These are phyloP conservation scores for Mormyrus lacerda DNA, from an alignment of 2,113 vertebrate species.

Conservation along the genomic window DNA sequence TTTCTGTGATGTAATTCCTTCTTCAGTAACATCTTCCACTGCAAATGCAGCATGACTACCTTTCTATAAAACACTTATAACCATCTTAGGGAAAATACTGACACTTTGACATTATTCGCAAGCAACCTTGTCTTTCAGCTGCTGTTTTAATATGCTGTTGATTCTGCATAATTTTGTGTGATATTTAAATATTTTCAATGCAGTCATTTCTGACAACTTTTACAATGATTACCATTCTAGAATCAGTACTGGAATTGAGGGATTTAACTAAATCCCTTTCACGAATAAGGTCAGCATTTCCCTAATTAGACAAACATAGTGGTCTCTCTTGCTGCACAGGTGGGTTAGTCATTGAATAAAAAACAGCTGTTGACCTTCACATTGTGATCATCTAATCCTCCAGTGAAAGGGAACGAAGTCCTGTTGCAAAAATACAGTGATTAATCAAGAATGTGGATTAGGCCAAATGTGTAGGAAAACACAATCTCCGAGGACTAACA, in stretches of 20 bases:
- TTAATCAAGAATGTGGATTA: not conserved
- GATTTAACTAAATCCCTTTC: not conserved
- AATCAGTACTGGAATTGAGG: not conserved
- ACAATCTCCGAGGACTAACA: not conserved
- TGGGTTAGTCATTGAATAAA: not conserved
- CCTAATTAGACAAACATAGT: not conserved
- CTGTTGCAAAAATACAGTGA: not conserved
- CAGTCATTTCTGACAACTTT: conserved; percentile 11
- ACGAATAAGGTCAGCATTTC: not conserved
- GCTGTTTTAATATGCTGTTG: conserved; percentile 21
- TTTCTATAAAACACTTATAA: conserved; percentile 40
- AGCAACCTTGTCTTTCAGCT: not conserved
- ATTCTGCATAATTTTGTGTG: conserved; percentile 21
- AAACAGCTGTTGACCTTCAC: not conserved
- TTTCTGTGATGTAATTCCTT: conserved; percentile 55
- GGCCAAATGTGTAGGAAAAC: not conserved
- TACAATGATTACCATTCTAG: not conserved
- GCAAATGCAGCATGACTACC: conserved; percentile 52
- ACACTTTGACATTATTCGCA: conserved; percentile 30
- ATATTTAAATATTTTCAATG: conserved; percentile 31
- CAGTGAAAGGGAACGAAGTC: not conserved
- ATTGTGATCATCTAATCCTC: not conserved
- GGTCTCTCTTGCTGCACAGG: not conserved
- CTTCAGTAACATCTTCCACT: conserved; percentile 60
- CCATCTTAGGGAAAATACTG: conserved; percentile 41